Percentiles rank a stretch among this genome's conserved stretches.
phyloP scores from a whole-genome alignment of 2,797 vertebrate species.

The Neomorphus geoffroyi region DNA sequence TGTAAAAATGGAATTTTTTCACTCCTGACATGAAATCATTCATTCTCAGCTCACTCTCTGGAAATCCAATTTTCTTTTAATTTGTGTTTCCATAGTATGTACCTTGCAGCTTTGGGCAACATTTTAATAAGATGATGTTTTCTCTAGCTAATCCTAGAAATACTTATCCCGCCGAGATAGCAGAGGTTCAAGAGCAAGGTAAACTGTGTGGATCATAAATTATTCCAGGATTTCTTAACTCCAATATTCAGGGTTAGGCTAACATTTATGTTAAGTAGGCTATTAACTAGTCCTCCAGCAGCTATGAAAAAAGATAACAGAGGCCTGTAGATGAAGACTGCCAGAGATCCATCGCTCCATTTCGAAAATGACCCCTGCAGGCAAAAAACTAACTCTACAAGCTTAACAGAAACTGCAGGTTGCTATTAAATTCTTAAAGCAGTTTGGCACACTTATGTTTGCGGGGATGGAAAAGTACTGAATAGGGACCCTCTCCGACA shows the following conservation, averaged over 20 bases:
- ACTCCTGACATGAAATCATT: neutral
- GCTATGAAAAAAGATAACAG: neutral
- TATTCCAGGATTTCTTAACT: neutral
- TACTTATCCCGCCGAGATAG: neutral
- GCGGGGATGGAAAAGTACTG: neutral
- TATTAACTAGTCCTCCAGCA: neutral
- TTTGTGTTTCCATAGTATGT: neutral
- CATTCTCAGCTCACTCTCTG: neutral
- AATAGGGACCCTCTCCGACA: neutral
- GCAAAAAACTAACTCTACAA: neutral
- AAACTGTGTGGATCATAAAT: neutral
- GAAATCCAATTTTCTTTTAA: constrained; percentile 18
- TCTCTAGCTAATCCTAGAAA: neutral
- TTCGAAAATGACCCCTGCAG: neutral
- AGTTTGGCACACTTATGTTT: neutral
- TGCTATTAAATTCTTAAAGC: neutral
- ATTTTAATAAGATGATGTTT: neutral
- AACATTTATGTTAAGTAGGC: neutral
- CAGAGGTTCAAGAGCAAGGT: neutral
- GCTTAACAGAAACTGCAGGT: neutral
- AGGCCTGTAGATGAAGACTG: neutral
- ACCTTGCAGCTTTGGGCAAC: neutral
- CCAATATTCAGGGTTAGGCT: neutral
- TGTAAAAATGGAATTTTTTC: neutral
- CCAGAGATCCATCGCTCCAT: neutral